Evolutionary conservation across 37 sponge, comb jelly and placozoan genomes (phyloP), one percentile per base, ranked within the genome.

Genomic region (Crambe crambe): DNA sequence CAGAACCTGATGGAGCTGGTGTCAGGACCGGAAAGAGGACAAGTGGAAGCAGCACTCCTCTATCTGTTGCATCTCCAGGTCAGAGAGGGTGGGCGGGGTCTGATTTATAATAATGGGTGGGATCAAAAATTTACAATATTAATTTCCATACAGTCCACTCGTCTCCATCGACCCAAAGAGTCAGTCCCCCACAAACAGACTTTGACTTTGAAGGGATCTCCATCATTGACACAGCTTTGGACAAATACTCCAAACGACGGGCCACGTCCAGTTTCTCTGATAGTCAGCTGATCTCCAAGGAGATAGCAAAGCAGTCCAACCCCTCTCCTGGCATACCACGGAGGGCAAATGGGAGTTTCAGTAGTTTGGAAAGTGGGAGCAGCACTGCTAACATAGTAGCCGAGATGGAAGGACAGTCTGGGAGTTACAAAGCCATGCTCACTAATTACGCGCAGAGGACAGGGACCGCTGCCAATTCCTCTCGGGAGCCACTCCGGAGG

Each of bases 351-450:
- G 26, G 17, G 36, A 18, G n/a, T 47, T 47, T 47, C 51, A 47
- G 51, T 47, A 74, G 58, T 47, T 18, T 32, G n/a, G 58, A 40
- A 17, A 70, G 44, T 56, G 20, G 22, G 0, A 80, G 40, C 39
- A 80, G 59, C 21, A 41, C 56, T 2, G 12, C 58, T 58, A 10
- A 30, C 1, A 2, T 31, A 9, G 65, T 25, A 8, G 23, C 65
- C 2, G 82, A 82, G 35, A 27, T 22, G 12, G 66, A 32, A 34
- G 35, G 35, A 2, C 66, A 29, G 31, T 17, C 70, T 36, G 58
- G 23, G 32, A 83, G 84, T 62, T 83, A 67, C 8, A 40, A 58
- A 1, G 75, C 75, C 41, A 83, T 83, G 84, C 58, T 83, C 41
- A 12, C 27, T 2, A 74, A 70, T 56, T 83, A 83, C 25, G 69